Evolutionary conservation across 1,140 invertebrate species (phyloP).

Genomic region (Pectinophora gossypiella): DNA sequence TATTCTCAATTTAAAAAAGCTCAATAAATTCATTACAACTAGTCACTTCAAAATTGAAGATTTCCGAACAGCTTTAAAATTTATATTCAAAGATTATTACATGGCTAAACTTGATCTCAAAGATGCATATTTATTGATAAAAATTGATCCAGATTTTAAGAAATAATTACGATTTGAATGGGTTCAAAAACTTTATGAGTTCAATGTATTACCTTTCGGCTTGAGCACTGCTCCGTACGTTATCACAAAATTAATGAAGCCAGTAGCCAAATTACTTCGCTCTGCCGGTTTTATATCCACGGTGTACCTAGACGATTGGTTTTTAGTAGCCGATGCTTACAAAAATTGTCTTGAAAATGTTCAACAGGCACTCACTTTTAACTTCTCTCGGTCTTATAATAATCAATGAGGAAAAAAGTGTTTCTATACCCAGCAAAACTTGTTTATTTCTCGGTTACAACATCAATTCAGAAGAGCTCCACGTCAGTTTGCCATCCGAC

Average conservation of each 20-base stretch:
- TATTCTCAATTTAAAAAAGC: conserved; percentile 27
- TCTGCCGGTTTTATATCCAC: neutral
- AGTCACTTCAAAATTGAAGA: conserved; percentile 30
- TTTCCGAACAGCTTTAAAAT: conserved; percentile 22
- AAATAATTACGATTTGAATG: conserved; percentile 8
- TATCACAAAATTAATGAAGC: conserved; percentile 6
- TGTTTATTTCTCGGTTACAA: conserved; percentile 9
- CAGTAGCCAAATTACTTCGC: neutral
- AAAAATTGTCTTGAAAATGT: conserved; percentile 2
- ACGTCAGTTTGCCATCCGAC: neutral
- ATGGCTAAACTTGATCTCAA: conserved; percentile 22
- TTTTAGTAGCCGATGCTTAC: neutral
- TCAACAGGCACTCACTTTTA: neutral
- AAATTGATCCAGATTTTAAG: neutral
- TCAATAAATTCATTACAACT: conserved; percentile 25
- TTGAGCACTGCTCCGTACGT: conserved; percentile 6
- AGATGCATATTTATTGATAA: conserved; percentile 11
- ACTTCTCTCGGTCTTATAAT: conserved; percentile 4
- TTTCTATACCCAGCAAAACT: neutral
- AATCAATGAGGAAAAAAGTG: conserved; percentile 6
- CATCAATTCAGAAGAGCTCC: conserved; percentile 1
- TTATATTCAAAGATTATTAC: conserved; percentile 15
- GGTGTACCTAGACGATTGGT: conserved; percentile 5
- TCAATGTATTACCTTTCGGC: conserved; percentile 3
- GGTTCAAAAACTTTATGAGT: conserved; percentile 1